Base-by-base conservation (phyloP, 2,888 invertebrate species). In the Andrena flavipes region DNA sequence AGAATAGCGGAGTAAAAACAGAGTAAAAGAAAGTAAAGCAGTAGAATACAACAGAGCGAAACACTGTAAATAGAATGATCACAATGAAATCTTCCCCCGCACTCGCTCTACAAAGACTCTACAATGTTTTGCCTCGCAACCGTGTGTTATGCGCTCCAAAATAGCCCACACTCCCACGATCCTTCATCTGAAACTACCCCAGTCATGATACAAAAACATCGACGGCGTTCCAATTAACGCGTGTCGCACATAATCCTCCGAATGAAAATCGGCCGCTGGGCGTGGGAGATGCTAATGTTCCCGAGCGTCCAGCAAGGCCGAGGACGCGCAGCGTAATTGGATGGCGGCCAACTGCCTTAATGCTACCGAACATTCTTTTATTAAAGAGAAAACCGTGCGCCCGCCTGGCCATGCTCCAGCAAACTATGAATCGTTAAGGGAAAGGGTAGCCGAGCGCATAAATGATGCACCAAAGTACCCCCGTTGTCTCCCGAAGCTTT, bases 271-370 rank as follows among this genome's bases (percentile, higher is more conserved):
- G 26, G 6, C 2, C 20, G 13, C 54, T 68, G 56, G 72, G 79
- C 49, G 79, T 35, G 48, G 62, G 35, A 49, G 26, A 80, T 68
- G 68, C 16, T 64, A 69, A 81, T 64, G 77, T 69, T 78, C 42
- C 42, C 49, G 26, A 26, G 56, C n/a, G 76, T 60, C 63, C 48
- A 64, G 76, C 63, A 82, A 80, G 75, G 81, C 78, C 69, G 76
- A 83, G 78, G 71, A 81, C 65, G 59, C 42, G 48, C 35, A 23
- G 60, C 64, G 63, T 80, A 84, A 86, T 80, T 82, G 86, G 80
- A 73, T 10, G 26, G 6, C 65, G 33, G 63, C 77, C 81, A 85
- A 76, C 26, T 33, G 73, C 60, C 59, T 76, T 76, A 81, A 82
- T 73, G 60, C 60, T 7, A 56, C 51, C 30, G 33, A 75, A 71